Percentiles rank a stretch among this genome's conserved stretches.
Conservation (phyloP, 2,113 vertebrate genomes). For the Neolamprologus variostigma region DNA sequence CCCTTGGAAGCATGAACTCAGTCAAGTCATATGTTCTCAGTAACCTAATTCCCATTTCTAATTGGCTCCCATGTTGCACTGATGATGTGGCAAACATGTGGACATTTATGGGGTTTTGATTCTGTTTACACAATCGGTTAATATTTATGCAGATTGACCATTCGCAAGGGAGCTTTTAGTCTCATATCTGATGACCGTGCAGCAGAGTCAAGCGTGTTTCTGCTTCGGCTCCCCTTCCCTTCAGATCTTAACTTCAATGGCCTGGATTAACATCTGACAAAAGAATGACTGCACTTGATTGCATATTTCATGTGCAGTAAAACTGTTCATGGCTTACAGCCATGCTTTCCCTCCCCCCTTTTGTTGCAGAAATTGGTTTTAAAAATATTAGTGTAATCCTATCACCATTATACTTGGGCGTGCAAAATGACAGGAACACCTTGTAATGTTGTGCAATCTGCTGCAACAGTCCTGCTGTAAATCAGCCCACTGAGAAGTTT, state of each 20-base stretch:
- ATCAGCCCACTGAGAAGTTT: not conserved
- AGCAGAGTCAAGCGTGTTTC: not conserved
- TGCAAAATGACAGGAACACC: not conserved
- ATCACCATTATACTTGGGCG: not conserved
- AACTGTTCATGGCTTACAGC: constrained; percentile 15
- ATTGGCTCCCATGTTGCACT: not conserved
- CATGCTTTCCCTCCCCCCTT: not conserved
- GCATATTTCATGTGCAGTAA: constrained; percentile 37
- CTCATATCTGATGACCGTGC: constrained; percentile 24
- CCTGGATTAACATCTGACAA: constrained; percentile 52
- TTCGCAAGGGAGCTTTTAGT: constrained; percentile 27
- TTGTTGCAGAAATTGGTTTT: constrained; percentile 3
- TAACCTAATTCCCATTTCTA: constrained; percentile 24
- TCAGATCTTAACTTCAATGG: constrained; percentile 27
- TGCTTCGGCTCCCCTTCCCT: constrained; percentile 2
- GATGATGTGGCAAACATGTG: not conserved
- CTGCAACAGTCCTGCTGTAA: not conserved
- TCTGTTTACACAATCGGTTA: not conserved
- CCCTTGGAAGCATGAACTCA: not conserved
- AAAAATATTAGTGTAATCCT: not conserved
- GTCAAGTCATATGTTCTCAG: not conserved
- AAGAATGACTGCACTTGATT: constrained; percentile 1
- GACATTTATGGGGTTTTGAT: not conserved
- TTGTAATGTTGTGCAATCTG: not conserved
- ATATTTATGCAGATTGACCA: constrained; percentile 17